These are phyloP conservation scores for Climacteris rufus DNA, from an alignment of 2,113 vertebrate genomes.

Conservation along the genomic window DNA sequence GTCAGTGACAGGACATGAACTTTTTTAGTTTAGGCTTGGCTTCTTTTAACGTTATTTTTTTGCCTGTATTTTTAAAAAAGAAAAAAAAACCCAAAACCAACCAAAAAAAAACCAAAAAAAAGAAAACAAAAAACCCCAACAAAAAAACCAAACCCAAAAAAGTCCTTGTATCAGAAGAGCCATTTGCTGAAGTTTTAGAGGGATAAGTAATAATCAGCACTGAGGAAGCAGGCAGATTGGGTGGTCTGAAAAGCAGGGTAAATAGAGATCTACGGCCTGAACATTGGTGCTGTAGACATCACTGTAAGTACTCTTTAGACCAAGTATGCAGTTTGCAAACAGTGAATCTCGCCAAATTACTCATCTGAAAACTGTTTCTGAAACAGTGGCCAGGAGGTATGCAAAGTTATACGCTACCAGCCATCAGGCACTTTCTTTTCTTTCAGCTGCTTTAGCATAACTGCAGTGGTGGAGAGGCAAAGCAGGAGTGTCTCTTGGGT, in stretches of 20 bases:
- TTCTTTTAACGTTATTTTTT: neutral
- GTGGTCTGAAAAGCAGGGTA: conserved; percentile 36
- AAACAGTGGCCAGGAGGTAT: neutral
- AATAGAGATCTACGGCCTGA: neutral
- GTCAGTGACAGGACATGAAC: neutral
- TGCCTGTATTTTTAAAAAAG: neutral
- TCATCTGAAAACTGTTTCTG: conserved; percentile 4
- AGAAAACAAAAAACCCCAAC: neutral
- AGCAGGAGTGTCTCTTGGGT: neutral
- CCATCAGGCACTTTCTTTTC: neutral
- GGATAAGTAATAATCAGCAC: neutral
- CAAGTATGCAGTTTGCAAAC: conserved; percentile 1
- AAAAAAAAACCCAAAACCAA: neutral
- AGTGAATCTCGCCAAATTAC: neutral
- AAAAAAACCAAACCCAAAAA: neutral
- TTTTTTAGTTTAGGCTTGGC: neutral
- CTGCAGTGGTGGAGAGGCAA: neutral
- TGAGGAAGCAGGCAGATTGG: neutral
- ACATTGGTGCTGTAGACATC: neutral
- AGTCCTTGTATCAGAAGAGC: neutral
- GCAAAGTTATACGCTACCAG: neutral
- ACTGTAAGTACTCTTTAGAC: neutral
- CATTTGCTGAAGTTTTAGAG: neutral
- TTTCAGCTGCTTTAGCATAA: neutral
- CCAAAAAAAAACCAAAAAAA: neutral